phyloP scores from a whole-genome alignment of 2,888 invertebrate species.

The Meliscaeva auricollis region DNA sequence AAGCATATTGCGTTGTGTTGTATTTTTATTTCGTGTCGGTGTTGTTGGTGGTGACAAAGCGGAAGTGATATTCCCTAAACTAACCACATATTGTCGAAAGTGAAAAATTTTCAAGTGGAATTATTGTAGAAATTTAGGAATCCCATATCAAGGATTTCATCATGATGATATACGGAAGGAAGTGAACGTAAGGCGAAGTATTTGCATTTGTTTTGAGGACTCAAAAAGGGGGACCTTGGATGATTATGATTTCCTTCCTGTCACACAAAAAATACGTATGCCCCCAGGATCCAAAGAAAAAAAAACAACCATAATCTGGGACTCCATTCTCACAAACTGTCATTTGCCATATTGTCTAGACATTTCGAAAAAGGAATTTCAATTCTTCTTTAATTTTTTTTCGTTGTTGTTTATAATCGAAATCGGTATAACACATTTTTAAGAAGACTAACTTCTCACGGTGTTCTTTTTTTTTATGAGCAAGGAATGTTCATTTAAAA shows the following conservation, averaged over 20 bases:
- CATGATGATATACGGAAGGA: conserved; percentile 62
- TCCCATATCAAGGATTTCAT: conserved; percentile 39
- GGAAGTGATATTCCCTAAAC: conserved; percentile 57
- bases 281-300: conserved; percentile 56
- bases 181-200: conserved; percentile 55
- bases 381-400: conserved; percentile 23
- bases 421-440: conserved; percentile 52
- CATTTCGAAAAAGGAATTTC: conserved; percentile 61
- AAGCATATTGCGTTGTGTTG: background rate
- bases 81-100: conserved; percentile 9
- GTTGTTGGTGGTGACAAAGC: background rate
- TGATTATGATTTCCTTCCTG: conserved; percentile 10
- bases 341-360: conserved; percentile 70
- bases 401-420: conserved; percentile 57
- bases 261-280: background rate
- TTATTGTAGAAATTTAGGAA: conserved; percentile 8
- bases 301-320: background rate
- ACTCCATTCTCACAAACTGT: conserved; percentile 71
- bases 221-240: conserved; percentile 20
- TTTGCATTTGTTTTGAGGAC: conserved; percentile 43
- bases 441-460: conserved; percentile 62
- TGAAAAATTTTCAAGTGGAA: conserved; percentile 32
- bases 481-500: conserved; percentile 9
- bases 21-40: background rate
- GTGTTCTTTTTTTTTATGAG: conserved; percentile 21